phyloP scores from a whole-genome alignment of 2,888 invertebrate species.

The Amaurobius ferox region DNA sequence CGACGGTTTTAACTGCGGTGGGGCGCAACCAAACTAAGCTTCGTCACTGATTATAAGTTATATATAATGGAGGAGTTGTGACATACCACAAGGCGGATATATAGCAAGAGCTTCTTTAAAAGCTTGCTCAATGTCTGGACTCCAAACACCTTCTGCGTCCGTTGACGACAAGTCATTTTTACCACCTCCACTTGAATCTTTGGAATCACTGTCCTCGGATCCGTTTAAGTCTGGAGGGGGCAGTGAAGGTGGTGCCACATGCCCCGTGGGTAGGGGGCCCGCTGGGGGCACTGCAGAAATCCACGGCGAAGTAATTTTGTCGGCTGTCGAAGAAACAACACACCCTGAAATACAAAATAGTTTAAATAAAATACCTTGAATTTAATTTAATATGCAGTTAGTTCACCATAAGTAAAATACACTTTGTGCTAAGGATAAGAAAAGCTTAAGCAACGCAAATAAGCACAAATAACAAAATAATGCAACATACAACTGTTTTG shows the following conservation, averaged over 20 bases:
- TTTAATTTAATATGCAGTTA: no score
- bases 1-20: no score
- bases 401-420: no score
- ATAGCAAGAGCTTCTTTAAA: conserved; percentile 99
- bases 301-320: conserved; percentile 98
- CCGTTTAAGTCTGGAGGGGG: conserved; percentile 90
- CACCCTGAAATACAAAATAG: background rate
- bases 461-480: no score
- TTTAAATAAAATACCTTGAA: background rate
- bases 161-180: conserved; percentile 86
- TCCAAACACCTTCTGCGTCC: conserved; percentile 99
- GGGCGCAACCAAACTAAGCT: no score
- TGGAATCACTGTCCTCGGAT: conserved; percentile 90
- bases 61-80: no score
- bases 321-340: conserved; percentile 77
- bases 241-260: conserved; percentile 89
- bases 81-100: conserved; percentile 99
- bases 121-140: conserved; percentile 99
- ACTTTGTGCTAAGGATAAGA: no score
- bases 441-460: no score
- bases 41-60: no score
- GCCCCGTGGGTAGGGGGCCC: conserved; percentile 61
- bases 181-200: conserved; percentile 64
- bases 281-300: conserved; percentile 86
- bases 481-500: no score